Evolutionary conservation across 1,140 invertebrate species (phyloP), one percentile per base, ranked within the genome.

Genomic region (Liolophura sinensis): DNA sequence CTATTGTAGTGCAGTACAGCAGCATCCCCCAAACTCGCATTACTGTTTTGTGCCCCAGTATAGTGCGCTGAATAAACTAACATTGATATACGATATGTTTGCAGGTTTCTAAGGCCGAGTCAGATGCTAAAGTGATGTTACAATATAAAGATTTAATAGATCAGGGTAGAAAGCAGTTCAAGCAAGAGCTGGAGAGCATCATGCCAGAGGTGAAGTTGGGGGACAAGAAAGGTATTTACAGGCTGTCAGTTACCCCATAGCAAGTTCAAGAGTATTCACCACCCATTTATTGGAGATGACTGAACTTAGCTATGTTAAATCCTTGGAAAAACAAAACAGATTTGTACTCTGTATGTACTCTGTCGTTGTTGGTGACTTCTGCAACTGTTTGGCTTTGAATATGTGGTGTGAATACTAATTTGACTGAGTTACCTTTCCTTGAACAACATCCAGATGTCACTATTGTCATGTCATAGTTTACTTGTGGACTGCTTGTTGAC

Each of bases 131-230:
- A 51, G 78, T 86, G 31, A 77, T 86, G 68, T 68, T 77, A 18
- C 80, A 86, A 58, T 87, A 85, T 71, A 83, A 85, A 64, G 83
- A 86, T 57, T 64, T 87, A 18, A 81, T 87, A 20, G 84, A 86
- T 24, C 78, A 85, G 63, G 82, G 81, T 9, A 82, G 79, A 60
- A 79, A 85, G 67, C 82, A 86, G 68, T 87, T 87, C 67, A 74
- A 79, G 27, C 80, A 80, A 55, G 85, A 87, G 67, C 48, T 86
- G 16, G 79, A 86, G 52, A 82, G 80, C 52, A 70, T 86, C 46
- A 76, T 83, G 67, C 85, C 84, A 50, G 81, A 85, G 66, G 76
- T 84, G 11, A 82, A 84, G 59, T 49, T 82, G 14, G 76, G 78
- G 50, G 72, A 70, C 22, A 77, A 73, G 66, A 75, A 76, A 71